phyloP scores from a whole-genome alignment of 2,888 invertebrate genomes.

The Ophonus ardosiacus region DNA sequence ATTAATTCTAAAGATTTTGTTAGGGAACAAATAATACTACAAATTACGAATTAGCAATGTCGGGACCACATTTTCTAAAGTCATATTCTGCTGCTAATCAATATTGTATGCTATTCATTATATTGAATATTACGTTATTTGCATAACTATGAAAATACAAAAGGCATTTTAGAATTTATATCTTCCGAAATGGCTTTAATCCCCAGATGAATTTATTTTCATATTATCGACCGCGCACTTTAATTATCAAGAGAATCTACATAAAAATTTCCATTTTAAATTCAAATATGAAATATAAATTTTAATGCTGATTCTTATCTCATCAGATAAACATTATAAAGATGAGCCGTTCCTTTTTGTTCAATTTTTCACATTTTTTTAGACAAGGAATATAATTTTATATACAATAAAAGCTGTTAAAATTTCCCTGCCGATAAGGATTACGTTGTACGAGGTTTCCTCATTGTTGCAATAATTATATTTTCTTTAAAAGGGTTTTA shows the following conservation, averaged over 20 bases:
- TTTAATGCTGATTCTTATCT: conserved; percentile 44
- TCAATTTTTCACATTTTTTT: conserved; percentile 18
- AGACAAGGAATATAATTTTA: conserved; percentile 26
- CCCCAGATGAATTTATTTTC: not conserved
- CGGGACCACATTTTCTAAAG: too few species aligned
- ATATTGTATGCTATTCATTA: not conserved
- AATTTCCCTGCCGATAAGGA: conserved; percentile 27
- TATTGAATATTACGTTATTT: not conserved
- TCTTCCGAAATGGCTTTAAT: not conserved
- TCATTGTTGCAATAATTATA: conserved; percentile 42
- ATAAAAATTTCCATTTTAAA: conserved; percentile 31
- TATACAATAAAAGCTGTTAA: conserved; percentile 36
- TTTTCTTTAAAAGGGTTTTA: conserved; percentile 42
- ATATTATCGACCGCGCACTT: conserved; percentile 13
- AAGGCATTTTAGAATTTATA: not conserved
- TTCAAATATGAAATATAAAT: conserved; percentile 36
- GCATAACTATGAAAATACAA: not conserved
- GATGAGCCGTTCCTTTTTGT: not conserved
- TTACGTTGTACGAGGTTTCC: not conserved
- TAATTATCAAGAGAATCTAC: conserved; percentile 34
- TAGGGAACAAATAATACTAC: too few species aligned
- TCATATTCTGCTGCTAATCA: not conserved
- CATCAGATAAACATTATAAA: conserved; percentile 42
- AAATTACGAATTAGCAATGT: too few species aligned
- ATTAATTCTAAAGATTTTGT: too few species aligned